These are phyloP conservation scores for Drosophila tropicalis DNA, from an alignment of 1,140 invertebrate genomes.

Conservation along the genomic window DNA sequence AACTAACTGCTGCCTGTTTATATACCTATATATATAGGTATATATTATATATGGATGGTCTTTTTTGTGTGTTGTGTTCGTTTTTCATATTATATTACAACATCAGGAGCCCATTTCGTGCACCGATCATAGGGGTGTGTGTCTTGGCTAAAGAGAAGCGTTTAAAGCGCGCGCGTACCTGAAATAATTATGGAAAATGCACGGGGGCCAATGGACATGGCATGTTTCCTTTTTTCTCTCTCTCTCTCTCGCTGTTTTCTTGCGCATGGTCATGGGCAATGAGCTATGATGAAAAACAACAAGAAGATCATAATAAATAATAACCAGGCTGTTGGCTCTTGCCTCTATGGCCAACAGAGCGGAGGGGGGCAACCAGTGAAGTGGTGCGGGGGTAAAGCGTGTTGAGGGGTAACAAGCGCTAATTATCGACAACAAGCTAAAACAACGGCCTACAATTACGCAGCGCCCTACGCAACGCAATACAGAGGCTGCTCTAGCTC, in stretches of 20 bases:
- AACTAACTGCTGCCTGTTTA: slow-evolving; percentile 73
- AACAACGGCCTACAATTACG: slow-evolving; percentile 80
- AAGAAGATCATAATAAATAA: slow-evolving; percentile 81
- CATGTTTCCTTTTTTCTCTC: slow-evolving; percentile 61
- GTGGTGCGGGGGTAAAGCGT: slow-evolving; percentile 21
- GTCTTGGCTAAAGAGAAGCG: slow-evolving; percentile 66
- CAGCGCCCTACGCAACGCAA: slow-evolving; percentile 51
- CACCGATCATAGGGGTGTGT: slow-evolving; percentile 54
- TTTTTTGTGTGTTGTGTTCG: not conserved
- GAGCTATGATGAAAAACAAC: slow-evolving; percentile 79
- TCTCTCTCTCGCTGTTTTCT: slow-evolving; percentile 8
- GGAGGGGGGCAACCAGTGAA: slow-evolving; percentile 1
- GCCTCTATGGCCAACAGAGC: slow-evolving; percentile 21
- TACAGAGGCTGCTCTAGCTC: slow-evolving; percentile 21
- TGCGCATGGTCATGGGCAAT: slow-evolving; percentile 70
- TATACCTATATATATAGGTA: not conserved
- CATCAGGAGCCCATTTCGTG: slow-evolving; percentile 49
- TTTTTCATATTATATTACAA: slow-evolving; percentile 66
- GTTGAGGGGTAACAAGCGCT: slow-evolving; percentile 74
- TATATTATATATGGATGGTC: not conserved
- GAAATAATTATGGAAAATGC: slow-evolving; percentile 80
- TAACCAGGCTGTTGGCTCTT: slow-evolving; percentile 60
- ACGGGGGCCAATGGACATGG: slow-evolving; percentile 33
- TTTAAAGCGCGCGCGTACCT: slow-evolving; percentile 62
- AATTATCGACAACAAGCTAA: slow-evolving; percentile 80